Percentiles rank a stretch among this genome's conserved stretches.
These are phyloP conservation scores for Drosophila paracracens DNA, from an alignment of 2,888 invertebrate species.

Conservation along the genomic window DNA sequence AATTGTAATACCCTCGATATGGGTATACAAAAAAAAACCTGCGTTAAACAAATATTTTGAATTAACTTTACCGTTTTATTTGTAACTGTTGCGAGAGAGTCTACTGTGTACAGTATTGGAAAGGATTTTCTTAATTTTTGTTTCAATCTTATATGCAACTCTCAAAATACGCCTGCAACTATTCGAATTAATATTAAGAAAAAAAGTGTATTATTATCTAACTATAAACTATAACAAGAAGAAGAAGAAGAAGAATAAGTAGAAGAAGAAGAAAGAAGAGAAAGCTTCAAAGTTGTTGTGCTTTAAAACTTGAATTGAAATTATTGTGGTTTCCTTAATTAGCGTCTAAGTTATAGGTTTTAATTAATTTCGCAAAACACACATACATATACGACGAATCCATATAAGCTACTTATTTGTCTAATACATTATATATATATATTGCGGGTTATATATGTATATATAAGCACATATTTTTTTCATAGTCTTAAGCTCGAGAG, in stretches of 20 bases:
- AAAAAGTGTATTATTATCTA: slow-evolving; percentile 29
- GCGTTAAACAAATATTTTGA: too few species aligned
- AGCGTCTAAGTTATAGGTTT: slow-evolving; percentile 61
- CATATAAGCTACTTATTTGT: slow-evolving; percentile 32
- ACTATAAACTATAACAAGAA: slow-evolving; percentile 14
- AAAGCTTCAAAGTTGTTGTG: slow-evolving; percentile 41
- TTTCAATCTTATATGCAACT: slow-evolving; percentile 48
- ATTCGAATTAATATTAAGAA: slow-evolving; percentile 9
- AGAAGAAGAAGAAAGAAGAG: slow-evolving; percentile 12
- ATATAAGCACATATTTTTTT: slow-evolving; percentile 49
- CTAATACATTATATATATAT: slow-evolving; percentile 42
- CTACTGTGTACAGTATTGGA: slow-evolving; percentile 5
- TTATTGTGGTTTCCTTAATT: slow-evolving; percentile 76
- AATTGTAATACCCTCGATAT: too few species aligned
- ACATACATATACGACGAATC: slow-evolving; percentile 8
- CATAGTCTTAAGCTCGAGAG: slow-evolving; percentile 60
- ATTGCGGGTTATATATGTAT: slow-evolving; percentile 12
- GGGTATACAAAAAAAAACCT: too few species aligned
- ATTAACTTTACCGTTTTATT: not conserved
- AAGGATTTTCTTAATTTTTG: not conserved
- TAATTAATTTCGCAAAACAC: slow-evolving; percentile 34
- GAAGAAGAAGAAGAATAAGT: slow-evolving; percentile 11
- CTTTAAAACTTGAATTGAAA: slow-evolving; percentile 64
- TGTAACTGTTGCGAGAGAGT: not conserved
- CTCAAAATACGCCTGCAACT: slow-evolving; percentile 17